Evolutionary conservation across 2,888 invertebrate genomes (phyloP).

Genomic region (Mellilla xanthometata): DNA sequence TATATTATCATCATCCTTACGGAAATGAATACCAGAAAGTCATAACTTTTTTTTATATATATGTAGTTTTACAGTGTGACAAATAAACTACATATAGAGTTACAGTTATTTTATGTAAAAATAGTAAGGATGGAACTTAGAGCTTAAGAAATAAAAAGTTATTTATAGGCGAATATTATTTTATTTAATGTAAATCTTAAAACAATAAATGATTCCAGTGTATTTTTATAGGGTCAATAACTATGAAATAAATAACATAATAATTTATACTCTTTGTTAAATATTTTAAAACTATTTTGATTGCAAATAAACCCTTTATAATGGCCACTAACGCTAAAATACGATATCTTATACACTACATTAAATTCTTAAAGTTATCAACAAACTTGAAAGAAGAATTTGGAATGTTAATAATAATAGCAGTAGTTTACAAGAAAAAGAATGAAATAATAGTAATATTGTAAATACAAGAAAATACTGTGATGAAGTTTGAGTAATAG

Average conservation of each 20-base stretch:
- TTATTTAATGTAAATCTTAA: slow-evolving; percentile 70
- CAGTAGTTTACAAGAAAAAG: slow-evolving; percentile 33
- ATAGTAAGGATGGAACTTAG: too few species aligned
- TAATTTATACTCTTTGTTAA: slow-evolving; percentile 15
- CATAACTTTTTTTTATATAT: too few species aligned
- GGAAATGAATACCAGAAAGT: too few species aligned
- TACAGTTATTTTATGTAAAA: too few species aligned
- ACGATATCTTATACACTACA: slow-evolving; percentile 55
- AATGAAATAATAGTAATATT: slow-evolving; percentile 13
- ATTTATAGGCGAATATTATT: slow-evolving; percentile 75
- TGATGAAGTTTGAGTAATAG: slow-evolving; percentile 50
- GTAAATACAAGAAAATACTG: slow-evolving; percentile 51
- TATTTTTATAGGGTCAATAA: slow-evolving; percentile 38
- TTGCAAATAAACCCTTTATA: slow-evolving; percentile 43
- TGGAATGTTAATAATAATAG: slow-evolving; percentile 56
- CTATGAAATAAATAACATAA: slow-evolving; percentile 24
- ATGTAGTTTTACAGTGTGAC: too few species aligned
- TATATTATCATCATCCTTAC: too few species aligned
- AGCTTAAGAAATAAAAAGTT: slow-evolving; percentile 40
- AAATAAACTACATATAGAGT: too few species aligned
- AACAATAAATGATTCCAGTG: slow-evolving; percentile 45
- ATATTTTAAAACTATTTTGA: slow-evolving; percentile 14
- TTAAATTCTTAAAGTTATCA: slow-evolving; percentile 55
- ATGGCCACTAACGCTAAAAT: slow-evolving; percentile 52
- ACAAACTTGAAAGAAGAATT: slow-evolving; percentile 50